A percentile compares a stretch with the other conserved stretches of the same genome.
These are phyloP conservation scores for Lonchura striata DNA, from an alignment of 2,113 vertebrate genomes.

Conservation along the genomic window DNA sequence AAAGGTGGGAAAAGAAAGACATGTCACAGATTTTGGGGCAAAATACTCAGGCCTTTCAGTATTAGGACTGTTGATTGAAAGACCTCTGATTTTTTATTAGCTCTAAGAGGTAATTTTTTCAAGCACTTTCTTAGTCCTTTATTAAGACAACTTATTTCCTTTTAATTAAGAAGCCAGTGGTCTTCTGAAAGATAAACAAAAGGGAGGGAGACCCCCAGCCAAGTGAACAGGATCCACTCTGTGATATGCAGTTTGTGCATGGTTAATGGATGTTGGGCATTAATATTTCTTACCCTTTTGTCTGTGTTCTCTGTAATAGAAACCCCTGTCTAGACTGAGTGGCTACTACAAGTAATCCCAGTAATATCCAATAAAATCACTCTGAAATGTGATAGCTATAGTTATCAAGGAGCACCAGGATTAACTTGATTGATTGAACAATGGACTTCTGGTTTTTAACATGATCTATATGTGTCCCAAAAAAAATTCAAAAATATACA, in stretches of 20 bases:
- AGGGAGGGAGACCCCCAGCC: neutral
- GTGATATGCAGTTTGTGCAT: conserved; percentile 45
- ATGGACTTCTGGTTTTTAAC: conserved; percentile 71
- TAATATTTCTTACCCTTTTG: conserved; percentile 81
- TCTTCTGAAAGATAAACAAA: conserved; percentile 17
- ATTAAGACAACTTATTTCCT: conserved; percentile 3
- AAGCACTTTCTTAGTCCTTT: neutral
- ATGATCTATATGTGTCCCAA: conserved; percentile 57
- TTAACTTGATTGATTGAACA: conserved; percentile 81
- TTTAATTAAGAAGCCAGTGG: conserved; percentile 12
- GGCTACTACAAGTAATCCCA: conserved; percentile 94
- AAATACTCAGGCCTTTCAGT: neutral
- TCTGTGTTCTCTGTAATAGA: conserved; percentile 88
- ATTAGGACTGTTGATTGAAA: neutral
- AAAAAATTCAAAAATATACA: conserved; percentile 42
- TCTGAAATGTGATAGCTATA: conserved; percentile 87
- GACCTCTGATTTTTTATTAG: neutral
- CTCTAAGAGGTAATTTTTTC: neutral
- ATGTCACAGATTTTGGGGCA: neutral
- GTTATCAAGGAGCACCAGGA: conserved; percentile 78
- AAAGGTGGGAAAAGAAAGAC: neutral
- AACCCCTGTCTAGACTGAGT: conserved; percentile 93
- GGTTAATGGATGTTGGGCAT: conserved; percentile 65
- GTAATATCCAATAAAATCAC: conserved; percentile 91
- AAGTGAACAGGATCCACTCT: conserved; percentile 57